Evolutionary conservation across 2,888 invertebrate species (phyloP).

Genomic region (Limnephilus auricula): DNA sequence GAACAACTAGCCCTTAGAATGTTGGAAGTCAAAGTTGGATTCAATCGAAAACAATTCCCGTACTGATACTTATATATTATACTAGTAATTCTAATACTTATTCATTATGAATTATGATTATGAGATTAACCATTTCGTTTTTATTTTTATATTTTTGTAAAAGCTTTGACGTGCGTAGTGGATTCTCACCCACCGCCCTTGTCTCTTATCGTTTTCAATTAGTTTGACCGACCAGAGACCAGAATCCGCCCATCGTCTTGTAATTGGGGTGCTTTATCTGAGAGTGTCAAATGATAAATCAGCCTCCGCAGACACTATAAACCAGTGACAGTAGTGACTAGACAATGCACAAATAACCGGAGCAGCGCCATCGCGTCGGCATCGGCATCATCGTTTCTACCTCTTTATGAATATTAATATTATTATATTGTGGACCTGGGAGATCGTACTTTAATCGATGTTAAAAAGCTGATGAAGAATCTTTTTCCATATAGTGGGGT

Average conservation of each 20-base stretch:
- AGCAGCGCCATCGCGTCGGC: neutral
- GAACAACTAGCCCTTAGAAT: too few species aligned
- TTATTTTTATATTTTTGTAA: neutral
- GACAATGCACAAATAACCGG: conserved; percentile 52
- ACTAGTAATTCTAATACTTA: too few species aligned
- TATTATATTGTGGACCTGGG: neutral
- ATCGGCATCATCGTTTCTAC: neutral
- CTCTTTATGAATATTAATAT: neutral
- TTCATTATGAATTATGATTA: too few species aligned
- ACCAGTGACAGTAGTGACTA: neutral
- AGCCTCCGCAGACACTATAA: neutral
- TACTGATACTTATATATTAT: too few species aligned
- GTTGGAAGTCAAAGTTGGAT: too few species aligned
- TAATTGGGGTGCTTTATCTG: conserved; percentile 61
- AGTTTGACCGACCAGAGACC: neutral
- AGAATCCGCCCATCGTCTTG: neutral
- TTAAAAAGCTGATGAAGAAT: too few species aligned
- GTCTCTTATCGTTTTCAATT: conserved; percentile 27
- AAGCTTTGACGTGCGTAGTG: too few species aligned
- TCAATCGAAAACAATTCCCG: too few species aligned
- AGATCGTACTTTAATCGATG: too few species aligned
- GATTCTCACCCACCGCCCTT: neutral
- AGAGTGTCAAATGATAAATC: conserved; percentile 62
- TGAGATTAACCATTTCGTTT: too few species aligned
- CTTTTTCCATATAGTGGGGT: too few species aligned